Conservation (phyloP, 2,797 vertebrate genomes). For the Heliangelus exortis region DNA sequence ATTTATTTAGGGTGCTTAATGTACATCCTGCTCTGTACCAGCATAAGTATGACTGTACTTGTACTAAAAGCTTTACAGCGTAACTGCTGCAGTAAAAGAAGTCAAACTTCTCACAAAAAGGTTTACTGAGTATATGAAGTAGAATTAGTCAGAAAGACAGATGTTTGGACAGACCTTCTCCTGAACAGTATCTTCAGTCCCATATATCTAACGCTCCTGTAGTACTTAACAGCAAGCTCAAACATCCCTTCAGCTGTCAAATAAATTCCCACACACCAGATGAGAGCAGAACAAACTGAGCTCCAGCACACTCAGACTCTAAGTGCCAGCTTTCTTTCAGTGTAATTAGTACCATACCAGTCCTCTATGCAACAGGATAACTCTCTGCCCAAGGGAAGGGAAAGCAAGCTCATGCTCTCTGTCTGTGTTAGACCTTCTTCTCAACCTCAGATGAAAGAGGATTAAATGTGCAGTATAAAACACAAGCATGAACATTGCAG, state of each 20-base stretch:
- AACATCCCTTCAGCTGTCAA: constrained; percentile 4
- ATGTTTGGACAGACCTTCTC: constrained; percentile 15
- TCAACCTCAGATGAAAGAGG: background rate
- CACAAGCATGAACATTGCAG: background rate
- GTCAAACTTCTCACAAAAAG: background rate
- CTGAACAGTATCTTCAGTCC: background rate
- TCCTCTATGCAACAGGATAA: background rate
- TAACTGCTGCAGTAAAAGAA: background rate
- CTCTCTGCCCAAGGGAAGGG: background rate
- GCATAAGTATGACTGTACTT: background rate
- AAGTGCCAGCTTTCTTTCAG: background rate
- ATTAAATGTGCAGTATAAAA: background rate
- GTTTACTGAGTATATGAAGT: background rate
- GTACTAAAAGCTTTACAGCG: background rate
- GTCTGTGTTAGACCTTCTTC: background rate
- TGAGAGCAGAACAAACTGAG: constrained; percentile 19
- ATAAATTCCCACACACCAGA: constrained; percentile 31
- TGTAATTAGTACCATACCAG: background rate
- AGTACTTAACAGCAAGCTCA: constrained; percentile 1
- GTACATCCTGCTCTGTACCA: background rate
- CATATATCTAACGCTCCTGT: background rate
- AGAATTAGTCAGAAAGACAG: background rate
- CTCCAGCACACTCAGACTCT: background rate
- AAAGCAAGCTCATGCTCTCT: background rate
- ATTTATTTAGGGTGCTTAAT: background rate